Conservation (phyloP, 2,797 vertebrate genomes). For the Sebastes dallii region DNA sequence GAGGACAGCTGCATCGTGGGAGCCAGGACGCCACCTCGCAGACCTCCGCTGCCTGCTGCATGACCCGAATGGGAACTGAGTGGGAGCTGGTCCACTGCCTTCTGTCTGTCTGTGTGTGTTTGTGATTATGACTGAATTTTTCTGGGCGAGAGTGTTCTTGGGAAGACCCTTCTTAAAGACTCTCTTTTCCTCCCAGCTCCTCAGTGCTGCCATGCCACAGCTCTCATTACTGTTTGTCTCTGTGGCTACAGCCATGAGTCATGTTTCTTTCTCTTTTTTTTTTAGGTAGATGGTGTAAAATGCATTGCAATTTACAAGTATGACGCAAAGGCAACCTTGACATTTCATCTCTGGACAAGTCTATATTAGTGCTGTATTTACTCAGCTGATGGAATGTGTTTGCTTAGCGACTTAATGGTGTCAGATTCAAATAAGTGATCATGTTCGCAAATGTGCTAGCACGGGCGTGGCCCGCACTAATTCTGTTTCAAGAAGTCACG, state of each 20-base stretch:
- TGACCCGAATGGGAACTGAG: slow-evolving; percentile 74
- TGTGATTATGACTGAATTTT: slow-evolving; percentile 44
- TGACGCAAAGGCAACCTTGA: slow-evolving; percentile 18
- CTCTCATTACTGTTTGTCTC: slow-evolving; percentile 26
- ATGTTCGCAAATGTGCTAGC: not conserved
- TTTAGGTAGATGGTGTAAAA: slow-evolving; percentile 22
- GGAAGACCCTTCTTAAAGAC: slow-evolving; percentile 35
- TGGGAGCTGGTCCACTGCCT: slow-evolving; percentile 49
- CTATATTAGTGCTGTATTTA: slow-evolving; percentile 24
- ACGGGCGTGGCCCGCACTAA: slow-evolving; percentile 2
- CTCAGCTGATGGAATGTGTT: slow-evolving; percentile 24
- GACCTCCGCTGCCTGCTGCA: slow-evolving; percentile 66
- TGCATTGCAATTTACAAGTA: slow-evolving; percentile 10
- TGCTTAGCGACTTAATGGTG: slow-evolving; percentile 3
- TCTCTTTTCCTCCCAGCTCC: slow-evolving; percentile 15
- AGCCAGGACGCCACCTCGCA: slow-evolving; percentile 66
- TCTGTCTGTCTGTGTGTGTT: slow-evolving; percentile 36
- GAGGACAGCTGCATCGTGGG: slow-evolving; percentile 76
- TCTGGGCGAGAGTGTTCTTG: slow-evolving; percentile 43
- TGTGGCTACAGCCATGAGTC: slow-evolving; percentile 37
- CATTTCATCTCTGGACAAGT: slow-evolving; percentile 14
- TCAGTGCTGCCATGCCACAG: slow-evolving; percentile 32
- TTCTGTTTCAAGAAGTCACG: slow-evolving; percentile 1
- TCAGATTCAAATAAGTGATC: slow-evolving; percentile 25
- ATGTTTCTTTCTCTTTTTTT: not conserved